Base-by-base conservation (phyloP, 2,888 invertebrate species). In the Brenthis hecate region DNA sequence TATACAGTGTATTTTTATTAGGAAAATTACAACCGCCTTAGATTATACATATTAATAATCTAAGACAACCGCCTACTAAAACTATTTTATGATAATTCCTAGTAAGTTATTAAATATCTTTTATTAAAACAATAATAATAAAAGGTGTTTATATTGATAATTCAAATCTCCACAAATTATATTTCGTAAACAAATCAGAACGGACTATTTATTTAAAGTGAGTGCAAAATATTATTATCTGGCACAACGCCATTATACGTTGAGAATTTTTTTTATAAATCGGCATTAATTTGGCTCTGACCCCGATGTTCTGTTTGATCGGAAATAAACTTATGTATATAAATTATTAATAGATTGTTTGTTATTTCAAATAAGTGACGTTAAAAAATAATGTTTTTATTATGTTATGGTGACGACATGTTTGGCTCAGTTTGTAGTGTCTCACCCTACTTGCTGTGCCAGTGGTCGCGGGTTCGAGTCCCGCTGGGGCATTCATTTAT, bases 201-300 rank as follows among this genome's bases (percentile, higher is more conserved):
- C 32, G 28, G 11, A 32, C 16, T 55, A 48, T 48, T 36, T 54
- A 60, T 36, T 32, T 48, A 47, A 19, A 50, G 54, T 56, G 43
- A 61, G 48, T 51, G n/a, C 36, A 62, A 36, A 54, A 13, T 56
- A 61, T 67, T 54, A 58, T 58, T 36, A 43, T 62, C 28, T 67
- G 66, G 66, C 66, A 62, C 36, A 51, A 2, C 56, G 66, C 66
- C 66, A 62, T 14, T 56, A 19, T 55, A n/a, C 43, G 6, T 56
- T 43, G 51, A 6, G 56, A 62, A 61, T 67, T 43, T 62, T 62
- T 56, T 62, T 51, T 36, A 51, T 70, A 74, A 71, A 70, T 60
- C 53, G 56, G 57, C 65, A 64, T 60, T 65, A 58, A 64, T 71
- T 73, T 72, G 74, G 70, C 73, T 61, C 55, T 50, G 53, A 63